Conservation (phyloP, 2,888 invertebrate species). For the Drosophila leonis region DNA sequence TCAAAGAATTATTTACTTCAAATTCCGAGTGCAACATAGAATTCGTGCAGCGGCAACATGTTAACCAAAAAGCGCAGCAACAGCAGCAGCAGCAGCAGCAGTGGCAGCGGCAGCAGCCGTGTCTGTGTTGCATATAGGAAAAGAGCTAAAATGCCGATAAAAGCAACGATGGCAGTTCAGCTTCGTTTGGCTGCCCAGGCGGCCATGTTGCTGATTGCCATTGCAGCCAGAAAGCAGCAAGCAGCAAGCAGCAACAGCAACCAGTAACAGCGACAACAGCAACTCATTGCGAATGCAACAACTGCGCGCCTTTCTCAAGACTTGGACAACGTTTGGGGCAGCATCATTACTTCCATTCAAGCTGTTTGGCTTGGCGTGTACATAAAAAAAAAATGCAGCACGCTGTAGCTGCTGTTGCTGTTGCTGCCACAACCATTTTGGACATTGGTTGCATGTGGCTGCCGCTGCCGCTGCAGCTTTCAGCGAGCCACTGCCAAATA, state of each 20-base stretch:
- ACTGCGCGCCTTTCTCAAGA: conserved; percentile 77
- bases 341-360: conserved; percentile 82
- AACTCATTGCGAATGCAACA: conserved; percentile 80
- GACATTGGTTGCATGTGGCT: conserved; percentile 69
- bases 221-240: conserved; percentile 43
- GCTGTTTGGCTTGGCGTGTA: conserved; percentile 79
- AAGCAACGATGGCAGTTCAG: conserved; percentile 78
- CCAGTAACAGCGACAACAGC: conserved; percentile 44
- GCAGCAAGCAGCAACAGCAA: conserved; percentile 32
- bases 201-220: conserved; percentile 76
- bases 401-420: conserved; percentile 12
- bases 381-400: conserved; percentile 64
- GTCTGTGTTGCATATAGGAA: conserved; percentile 45
- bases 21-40: conserved; percentile 82
- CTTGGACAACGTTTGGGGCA: conserved; percentile 69
- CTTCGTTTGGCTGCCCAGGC: conserved; percentile 81
- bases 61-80: conserved; percentile 67
- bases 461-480: conserved; percentile 48
- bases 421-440: conserved; percentile 69
- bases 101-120: conserved; percentile 8
- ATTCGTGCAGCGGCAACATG: conserved; percentile 82
- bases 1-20: conserved; percentile 78
- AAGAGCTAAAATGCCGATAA: conserved; percentile 73
- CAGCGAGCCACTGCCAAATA: conserved; percentile 74
- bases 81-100: conserved; percentile 28